Evolutionary conservation across 2,888 invertebrate genomes (phyloP).

Genomic region (Scrobipalpa costella): DNA sequence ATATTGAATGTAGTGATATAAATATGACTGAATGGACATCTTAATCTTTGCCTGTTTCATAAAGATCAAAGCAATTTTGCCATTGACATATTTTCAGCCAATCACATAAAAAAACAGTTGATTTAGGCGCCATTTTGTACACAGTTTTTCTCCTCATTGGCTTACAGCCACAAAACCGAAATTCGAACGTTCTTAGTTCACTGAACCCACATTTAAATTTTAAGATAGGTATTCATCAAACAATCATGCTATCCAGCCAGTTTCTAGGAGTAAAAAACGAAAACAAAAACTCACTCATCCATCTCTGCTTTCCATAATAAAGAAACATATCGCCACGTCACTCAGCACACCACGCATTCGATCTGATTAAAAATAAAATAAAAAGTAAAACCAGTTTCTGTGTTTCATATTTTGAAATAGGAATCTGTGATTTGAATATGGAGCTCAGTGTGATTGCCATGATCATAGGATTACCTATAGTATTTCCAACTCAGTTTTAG

Average conservation of each 20-base stretch:
- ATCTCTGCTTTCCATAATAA: constrained; percentile 23
- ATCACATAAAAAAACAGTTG: too few species aligned
- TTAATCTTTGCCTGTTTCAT: too few species aligned
- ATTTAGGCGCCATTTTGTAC: too few species aligned
- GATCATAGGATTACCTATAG: too few species aligned
- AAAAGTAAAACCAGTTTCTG: constrained; percentile 29
- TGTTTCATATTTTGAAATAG: constrained; percentile 72
- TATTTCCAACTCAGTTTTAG: too few species aligned
- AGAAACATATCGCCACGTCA: constrained; percentile 28
- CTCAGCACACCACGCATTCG: constrained; percentile 29
- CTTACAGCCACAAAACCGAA: background rate
- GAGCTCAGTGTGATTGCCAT: constrained; percentile 24
- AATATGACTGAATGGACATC: too few species aligned
- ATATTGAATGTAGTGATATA: too few species aligned
- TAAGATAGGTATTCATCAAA: constrained; percentile 10
- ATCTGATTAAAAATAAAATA: constrained; percentile 25
- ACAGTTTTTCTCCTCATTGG: too few species aligned
- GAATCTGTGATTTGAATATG: constrained; percentile 64
- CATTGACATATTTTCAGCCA: too few species aligned
- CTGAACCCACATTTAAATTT: constrained; percentile 8
- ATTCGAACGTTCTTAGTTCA: constrained; percentile 5
- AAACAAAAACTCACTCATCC: constrained; percentile 16
- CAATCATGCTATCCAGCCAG: constrained; percentile 19
- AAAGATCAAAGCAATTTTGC: too few species aligned
- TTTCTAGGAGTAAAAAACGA: constrained; percentile 21